phyloP scores from a whole-genome alignment of 1,140 invertebrate genomes.

The Sarcophaga peregrina region DNA sequence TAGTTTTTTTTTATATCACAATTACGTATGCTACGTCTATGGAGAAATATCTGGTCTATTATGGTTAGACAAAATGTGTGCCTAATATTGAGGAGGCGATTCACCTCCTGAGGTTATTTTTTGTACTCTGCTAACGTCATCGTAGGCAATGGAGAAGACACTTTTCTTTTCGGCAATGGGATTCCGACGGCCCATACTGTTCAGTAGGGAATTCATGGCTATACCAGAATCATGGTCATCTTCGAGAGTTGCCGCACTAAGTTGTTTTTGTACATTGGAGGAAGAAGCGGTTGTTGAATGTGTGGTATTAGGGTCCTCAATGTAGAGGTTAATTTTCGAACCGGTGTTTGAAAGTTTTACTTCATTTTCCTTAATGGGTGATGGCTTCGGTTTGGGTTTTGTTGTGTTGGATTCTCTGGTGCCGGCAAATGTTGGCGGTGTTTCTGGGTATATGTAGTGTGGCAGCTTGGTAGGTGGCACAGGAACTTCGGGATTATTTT shows the following conservation, averaged over 20 bases:
- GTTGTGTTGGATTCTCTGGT: conserved; percentile 45
- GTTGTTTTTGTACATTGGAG: conserved; percentile 54
- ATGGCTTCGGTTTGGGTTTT: conserved; percentile 53
- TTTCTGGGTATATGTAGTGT: conserved; percentile 73
- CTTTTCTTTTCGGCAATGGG: conserved; percentile 90
- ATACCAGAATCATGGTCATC: conserved; percentile 81
- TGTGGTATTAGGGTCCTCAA: conserved; percentile 47
- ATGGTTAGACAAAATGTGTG: not conserved
- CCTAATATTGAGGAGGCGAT: conserved; percentile 62
- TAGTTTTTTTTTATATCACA: not conserved
- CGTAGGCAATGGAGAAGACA: conserved; percentile 93
- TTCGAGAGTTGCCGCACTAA: conserved; percentile 67
- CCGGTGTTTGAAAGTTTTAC: conserved; percentile 54
- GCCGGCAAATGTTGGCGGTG: conserved; percentile 56
- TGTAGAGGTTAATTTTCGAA: conserved; percentile 53
- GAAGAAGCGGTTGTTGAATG: conserved; percentile 1
- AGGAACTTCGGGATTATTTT: conserved; percentile 73
- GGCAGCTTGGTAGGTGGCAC: conserved; percentile 74
- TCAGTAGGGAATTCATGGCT: conserved; percentile 73
- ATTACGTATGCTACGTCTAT: not conserved
- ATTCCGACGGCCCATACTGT: conserved; percentile 71
- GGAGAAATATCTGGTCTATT: not conserved
- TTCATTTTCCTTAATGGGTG: conserved; percentile 64
- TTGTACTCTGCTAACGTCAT: conserved; percentile 74
- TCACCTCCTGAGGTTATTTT: conserved; percentile 64